phyloP scores from a whole-genome alignment of 2,113 vertebrate species.

The Podarcis muralis region DNA sequence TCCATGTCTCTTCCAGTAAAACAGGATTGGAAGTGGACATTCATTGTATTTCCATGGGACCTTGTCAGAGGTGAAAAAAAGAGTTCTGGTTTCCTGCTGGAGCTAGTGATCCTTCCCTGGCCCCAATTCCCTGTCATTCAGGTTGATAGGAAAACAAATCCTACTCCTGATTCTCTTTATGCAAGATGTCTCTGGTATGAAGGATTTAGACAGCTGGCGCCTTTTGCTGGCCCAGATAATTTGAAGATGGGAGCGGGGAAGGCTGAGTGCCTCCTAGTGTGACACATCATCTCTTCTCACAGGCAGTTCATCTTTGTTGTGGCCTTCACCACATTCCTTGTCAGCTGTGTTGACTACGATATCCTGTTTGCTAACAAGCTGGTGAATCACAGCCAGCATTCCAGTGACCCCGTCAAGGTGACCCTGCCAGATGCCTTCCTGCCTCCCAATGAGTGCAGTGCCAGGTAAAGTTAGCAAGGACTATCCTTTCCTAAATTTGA shows the following conservation, averaged over 20 bases:
- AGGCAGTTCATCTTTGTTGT: slow-evolving; percentile 99
- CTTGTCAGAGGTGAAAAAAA: neutral
- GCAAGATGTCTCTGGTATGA: neutral
- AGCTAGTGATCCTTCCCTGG: neutral
- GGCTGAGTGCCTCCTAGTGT: neutral
- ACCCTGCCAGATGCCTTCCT: slow-evolving; percentile 94
- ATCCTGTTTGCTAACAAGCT: slow-evolving; percentile 98
- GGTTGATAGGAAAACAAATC: neutral
- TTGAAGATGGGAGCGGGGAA: neutral
- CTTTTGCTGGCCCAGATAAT: neutral
- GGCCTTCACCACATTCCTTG: slow-evolving; percentile 95
- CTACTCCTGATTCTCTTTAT: neutral
- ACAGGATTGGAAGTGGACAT: neutral
- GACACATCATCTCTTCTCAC: slow-evolving; percentile 26
- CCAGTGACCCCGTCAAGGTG: slow-evolving; percentile 87
- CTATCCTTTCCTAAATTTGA: neutral
- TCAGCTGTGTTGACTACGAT: slow-evolving; percentile 98
- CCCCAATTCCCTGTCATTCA: neutral
- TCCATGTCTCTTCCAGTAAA: neutral
- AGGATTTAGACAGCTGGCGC: too few species aligned
- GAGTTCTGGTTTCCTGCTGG: neutral
- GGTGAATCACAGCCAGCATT: slow-evolving; percentile 91
- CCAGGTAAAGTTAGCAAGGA: slow-evolving; percentile 75
- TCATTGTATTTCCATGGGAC: neutral
- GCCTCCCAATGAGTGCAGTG: slow-evolving; percentile 88